phyloP scores from a whole-genome alignment of 2,797 vertebrate genomes.

The Epinephelus coioides region DNA sequence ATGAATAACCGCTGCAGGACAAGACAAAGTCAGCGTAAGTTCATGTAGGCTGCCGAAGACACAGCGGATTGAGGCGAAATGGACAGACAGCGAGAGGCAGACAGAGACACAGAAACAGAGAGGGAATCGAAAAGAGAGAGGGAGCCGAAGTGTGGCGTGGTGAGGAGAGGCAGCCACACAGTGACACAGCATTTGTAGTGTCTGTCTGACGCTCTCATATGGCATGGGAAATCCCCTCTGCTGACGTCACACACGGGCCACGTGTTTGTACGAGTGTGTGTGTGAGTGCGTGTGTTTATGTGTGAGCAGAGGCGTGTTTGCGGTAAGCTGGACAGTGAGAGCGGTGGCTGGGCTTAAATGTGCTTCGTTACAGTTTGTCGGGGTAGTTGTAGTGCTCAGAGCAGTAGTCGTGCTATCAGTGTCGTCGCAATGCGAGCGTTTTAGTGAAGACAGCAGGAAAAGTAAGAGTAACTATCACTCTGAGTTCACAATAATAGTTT shows the following conservation, averaged over 20 bases:
- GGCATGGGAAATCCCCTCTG: slow-evolving; percentile 83
- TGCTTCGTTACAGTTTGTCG: slow-evolving; percentile 45
- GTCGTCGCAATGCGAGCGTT: not conserved
- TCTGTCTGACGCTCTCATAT: slow-evolving; percentile 75
- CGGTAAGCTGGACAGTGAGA: slow-evolving; percentile 60
- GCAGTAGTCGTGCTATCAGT: not conserved
- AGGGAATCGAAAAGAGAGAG: slow-evolving; percentile 58
- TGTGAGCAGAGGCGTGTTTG: slow-evolving; percentile 64
- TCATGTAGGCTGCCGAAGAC: slow-evolving; percentile 51
- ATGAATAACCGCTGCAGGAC: slow-evolving; percentile 18
- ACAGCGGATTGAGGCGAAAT: slow-evolving; percentile 11
- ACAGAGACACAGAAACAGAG: slow-evolving; percentile 37
- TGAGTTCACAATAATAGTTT: not conserved
- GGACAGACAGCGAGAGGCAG: slow-evolving; percentile 44
- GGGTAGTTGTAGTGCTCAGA: not conserved
- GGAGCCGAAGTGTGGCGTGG: slow-evolving; percentile 61
- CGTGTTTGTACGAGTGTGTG: slow-evolving; percentile 64
- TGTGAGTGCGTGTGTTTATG: slow-evolving; percentile 58
- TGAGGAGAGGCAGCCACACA: slow-evolving; percentile 68
- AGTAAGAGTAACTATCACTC: not conserved
- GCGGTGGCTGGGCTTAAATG: slow-evolving; percentile 40
- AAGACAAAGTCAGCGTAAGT: slow-evolving; percentile 65
- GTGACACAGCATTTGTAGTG: slow-evolving; percentile 85
- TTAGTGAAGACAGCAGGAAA: not conserved
- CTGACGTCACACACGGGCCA: slow-evolving; percentile 80